Conservation (phyloP, 2,888 invertebrate genomes). For the Monoplex corrugatus region DNA sequence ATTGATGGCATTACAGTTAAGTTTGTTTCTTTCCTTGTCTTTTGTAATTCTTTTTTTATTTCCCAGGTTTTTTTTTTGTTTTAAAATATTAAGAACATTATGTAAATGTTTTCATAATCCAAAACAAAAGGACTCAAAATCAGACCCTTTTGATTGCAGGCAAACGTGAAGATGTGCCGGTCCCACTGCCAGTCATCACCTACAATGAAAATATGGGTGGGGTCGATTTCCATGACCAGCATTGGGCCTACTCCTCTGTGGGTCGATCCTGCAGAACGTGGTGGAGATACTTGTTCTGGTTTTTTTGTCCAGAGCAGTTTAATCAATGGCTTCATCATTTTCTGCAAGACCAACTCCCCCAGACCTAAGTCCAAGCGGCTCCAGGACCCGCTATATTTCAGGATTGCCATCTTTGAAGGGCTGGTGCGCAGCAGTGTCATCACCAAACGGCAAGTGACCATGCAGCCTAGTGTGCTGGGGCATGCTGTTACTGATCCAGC, state of each 20-base stretch:
- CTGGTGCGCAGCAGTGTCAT: slow-evolving; percentile 17
- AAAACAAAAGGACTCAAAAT: slow-evolving; percentile 7
- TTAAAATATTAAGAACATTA: too few species aligned
- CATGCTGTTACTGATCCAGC: background rate
- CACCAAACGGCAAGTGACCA: background rate
- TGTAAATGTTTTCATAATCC: background rate
- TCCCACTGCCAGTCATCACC: slow-evolving; percentile 9
- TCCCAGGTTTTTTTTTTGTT: background rate
- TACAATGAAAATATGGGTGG: slow-evolving; percentile 51
- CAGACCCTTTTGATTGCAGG: background rate
- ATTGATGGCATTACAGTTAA: background rate
- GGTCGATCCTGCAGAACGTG: slow-evolving; percentile 46
- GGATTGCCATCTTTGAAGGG: slow-evolving; percentile 7
- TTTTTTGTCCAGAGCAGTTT: slow-evolving; percentile 42
- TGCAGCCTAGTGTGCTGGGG: background rate
- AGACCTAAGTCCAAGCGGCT: background rate
- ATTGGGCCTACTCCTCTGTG: slow-evolving; percentile 53
- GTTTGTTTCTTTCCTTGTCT: background rate
- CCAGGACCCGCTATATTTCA: slow-evolving; percentile 20
- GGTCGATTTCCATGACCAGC: slow-evolving; percentile 49
- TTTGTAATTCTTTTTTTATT: background rate
- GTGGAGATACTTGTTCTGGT: slow-evolving; percentile 53
- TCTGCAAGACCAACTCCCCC: slow-evolving; percentile 28
- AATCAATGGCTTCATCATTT: slow-evolving; percentile 49
- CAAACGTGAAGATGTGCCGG: background rate